These are phyloP conservation scores for Corythaixoides concolor DNA, from an alignment of 2,113 vertebrate genomes.

Conservation along the genomic window DNA sequence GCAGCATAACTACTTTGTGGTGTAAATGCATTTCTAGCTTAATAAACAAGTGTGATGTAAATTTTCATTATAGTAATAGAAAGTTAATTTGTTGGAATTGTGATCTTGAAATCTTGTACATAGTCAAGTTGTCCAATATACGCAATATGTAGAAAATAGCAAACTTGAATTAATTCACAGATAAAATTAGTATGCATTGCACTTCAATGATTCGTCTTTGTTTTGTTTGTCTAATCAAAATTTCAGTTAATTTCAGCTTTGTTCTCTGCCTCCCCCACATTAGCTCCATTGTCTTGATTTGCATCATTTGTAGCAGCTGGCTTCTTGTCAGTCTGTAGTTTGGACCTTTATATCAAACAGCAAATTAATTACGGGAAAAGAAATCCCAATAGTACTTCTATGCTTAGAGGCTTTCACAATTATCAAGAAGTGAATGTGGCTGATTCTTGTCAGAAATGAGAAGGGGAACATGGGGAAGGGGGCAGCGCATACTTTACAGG, in stretches of 20 bases:
- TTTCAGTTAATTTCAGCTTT: constrained; percentile 58
- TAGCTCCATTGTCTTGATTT: constrained; percentile 69
- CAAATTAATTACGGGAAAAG: constrained; percentile 74
- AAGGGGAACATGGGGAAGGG: neutral
- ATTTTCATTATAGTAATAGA: neutral
- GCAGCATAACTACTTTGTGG: neutral
- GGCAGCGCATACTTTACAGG: neutral
- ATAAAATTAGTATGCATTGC: constrained; percentile 70
- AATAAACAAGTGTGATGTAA: constrained; percentile 2
- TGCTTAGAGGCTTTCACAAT: constrained; percentile 56
- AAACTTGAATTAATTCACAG: constrained; percentile 58
- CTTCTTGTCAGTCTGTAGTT: constrained; percentile 74
- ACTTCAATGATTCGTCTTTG: constrained; percentile 45
- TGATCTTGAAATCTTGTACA: neutral
- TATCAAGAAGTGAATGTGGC: constrained; percentile 49
- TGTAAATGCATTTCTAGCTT: constrained; percentile 13
- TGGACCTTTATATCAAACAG: constrained; percentile 71
- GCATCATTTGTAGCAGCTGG: constrained; percentile 70
- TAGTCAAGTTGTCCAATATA: neutral
- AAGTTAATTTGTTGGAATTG: neutral
- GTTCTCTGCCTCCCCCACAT: constrained; percentile 17
- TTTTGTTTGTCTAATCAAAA: constrained; percentile 65
- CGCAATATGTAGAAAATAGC: neutral
- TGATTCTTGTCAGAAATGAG: constrained; percentile 46
- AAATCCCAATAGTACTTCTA: constrained; percentile 54